Percentiles rank a stretch among this genome's conserved stretches.
phyloP scores from a whole-genome alignment of 2,888 invertebrate genomes.

The Chaetoderma sp. region DNA sequence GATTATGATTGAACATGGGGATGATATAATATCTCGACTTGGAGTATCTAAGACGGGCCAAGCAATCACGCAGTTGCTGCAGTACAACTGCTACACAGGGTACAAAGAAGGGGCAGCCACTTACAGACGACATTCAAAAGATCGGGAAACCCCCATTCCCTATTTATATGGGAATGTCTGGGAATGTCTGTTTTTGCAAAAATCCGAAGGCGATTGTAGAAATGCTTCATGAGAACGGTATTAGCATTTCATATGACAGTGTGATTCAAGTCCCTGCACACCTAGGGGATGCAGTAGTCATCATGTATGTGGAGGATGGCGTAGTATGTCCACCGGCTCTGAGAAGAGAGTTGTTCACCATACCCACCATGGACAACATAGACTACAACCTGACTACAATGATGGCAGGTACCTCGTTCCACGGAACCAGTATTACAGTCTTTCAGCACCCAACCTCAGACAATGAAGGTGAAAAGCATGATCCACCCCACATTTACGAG shows the following conservation, averaged over 20 bases:
- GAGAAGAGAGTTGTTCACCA: conserved; percentile 36
- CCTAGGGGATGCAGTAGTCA: conserved; percentile 25
- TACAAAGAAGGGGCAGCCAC: no score
- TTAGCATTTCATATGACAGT: no score
- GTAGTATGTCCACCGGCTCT: conserved; percentile 31
- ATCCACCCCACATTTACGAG: no score
- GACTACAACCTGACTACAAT: no score
- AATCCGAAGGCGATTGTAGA: conserved; percentile 40
- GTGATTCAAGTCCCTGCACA: conserved; percentile 40
- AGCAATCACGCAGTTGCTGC: no score
- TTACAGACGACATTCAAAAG: conserved; percentile 21
- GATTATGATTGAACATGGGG: no score
- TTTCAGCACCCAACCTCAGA: conserved; percentile 34
- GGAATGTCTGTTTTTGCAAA: conserved; percentile 36
- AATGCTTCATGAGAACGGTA: no score
- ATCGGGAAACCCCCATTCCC: conserved; percentile 29
- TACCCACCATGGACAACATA: conserved; percentile 41
- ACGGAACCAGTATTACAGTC: conserved; percentile 40
- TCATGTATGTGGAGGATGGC: conserved; percentile 23
- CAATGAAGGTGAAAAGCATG: no score
- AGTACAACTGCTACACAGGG: no score
- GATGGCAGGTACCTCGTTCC: conserved; percentile 33
- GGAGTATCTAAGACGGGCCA: no score
- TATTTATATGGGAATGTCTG: no score
- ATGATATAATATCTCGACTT: no score